phyloP scores from a whole-genome alignment of 2,888 invertebrate genomes.

The Cistogaster globosa region DNA sequence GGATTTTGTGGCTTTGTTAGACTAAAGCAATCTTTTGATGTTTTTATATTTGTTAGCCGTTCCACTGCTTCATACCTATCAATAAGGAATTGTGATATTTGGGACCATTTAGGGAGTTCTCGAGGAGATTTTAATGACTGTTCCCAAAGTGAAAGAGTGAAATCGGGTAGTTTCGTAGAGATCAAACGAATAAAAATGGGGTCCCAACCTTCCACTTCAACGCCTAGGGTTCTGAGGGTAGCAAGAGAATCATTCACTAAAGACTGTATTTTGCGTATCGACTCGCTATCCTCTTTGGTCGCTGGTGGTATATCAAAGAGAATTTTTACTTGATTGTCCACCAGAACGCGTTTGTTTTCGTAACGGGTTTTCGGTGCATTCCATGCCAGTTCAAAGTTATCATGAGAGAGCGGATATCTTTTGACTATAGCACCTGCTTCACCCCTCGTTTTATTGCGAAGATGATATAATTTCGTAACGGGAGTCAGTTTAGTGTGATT shows the following conservation, averaged over 20 bases:
- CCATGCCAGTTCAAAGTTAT: slow-evolving; percentile 1
- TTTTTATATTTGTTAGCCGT: too few relatives aligned
- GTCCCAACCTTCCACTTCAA: slow-evolving; percentile 5
- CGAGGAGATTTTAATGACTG: slow-evolving; percentile 1
- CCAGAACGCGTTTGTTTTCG: slow-evolving; percentile 5
- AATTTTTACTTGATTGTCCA: not conserved
- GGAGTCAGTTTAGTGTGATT: too few relatives aligned
- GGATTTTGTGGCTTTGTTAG: too few relatives aligned
- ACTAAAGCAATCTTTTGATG: too few relatives aligned
- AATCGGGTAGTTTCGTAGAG: not conserved
- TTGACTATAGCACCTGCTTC: not conserved
- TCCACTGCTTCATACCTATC: too few relatives aligned
- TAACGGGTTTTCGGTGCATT: not conserved
- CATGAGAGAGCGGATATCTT: slow-evolving; percentile 2
- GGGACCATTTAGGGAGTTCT: slow-evolving; percentile 13
- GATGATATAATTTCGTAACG: too few relatives aligned
- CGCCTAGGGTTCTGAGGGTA: not conserved
- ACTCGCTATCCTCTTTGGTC: not conserved
- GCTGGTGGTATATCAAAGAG: not conserved
- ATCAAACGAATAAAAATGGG: not conserved
- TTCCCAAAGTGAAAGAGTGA: not conserved
- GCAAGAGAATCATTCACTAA: not conserved
- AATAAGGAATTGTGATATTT: not conserved
- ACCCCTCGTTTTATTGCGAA: slow-evolving; percentile 1
- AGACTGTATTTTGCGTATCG: not conserved